A percentile compares a stretch with the other conserved stretches of the same genome.
These are phyloP conservation scores for Cavia aperea DNA, from an alignment of 2,113 vertebrate genomes.

Conservation along the genomic window DNA sequence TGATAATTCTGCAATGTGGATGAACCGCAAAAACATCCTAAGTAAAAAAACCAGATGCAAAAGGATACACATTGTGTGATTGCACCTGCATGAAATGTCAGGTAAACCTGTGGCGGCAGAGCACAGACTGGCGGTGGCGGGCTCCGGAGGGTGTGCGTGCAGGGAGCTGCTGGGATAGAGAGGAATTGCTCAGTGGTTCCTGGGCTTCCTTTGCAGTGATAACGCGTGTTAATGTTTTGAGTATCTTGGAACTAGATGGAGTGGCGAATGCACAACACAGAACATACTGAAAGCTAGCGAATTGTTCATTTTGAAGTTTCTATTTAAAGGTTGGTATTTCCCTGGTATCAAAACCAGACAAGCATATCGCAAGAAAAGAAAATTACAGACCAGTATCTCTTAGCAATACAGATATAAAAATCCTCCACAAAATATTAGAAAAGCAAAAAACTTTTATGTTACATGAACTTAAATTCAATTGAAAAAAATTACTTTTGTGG, in stretches of 20 bases:
- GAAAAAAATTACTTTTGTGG: slow-evolving; percentile 5
- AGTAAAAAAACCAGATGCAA: not conserved
- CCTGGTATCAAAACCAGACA: not conserved
- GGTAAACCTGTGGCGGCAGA: not conserved
- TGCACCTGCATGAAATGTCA: not conserved
- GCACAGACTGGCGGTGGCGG: not conserved
- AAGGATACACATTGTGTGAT: not conserved
- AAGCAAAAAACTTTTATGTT: slow-evolving; percentile 14
- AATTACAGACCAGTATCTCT: not conserved
- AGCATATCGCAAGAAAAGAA: not conserved
- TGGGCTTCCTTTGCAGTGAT: not conserved
- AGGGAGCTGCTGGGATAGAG: not conserved
- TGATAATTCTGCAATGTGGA: not conserved
- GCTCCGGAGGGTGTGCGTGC: not conserved
- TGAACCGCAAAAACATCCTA: not conserved
- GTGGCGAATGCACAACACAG: not conserved
- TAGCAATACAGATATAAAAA: not conserved
- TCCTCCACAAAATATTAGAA: slow-evolving; percentile 6
- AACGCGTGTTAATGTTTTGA: not conserved
- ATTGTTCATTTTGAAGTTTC: not conserved
- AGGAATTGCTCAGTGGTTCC: not conserved
- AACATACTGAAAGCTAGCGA: not conserved
- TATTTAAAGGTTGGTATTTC: not conserved
- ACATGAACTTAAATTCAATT: not conserved
- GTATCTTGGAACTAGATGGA: not conserved